A percentile compares a stretch with the other conserved stretches of the same genome.
Conservation (phyloP, 2,888 invertebrate genomes). For the Sarcophaga variegata region DNA sequence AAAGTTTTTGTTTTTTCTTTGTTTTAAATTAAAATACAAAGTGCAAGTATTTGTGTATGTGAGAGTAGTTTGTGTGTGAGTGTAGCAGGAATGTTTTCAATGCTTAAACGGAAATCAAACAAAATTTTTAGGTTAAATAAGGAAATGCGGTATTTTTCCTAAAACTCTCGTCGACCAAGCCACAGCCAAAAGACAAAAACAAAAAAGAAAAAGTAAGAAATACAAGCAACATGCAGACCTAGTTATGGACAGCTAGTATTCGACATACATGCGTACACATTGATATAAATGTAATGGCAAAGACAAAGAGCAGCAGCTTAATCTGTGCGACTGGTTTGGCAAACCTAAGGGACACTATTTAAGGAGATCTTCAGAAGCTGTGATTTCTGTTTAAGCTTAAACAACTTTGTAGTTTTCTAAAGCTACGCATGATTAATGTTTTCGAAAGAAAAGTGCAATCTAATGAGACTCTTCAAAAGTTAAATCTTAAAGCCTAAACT, state of each 20-base stretch:
- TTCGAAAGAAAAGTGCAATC: too few relatives aligned
- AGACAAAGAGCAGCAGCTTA: not conserved
- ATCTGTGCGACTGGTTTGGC: not conserved
- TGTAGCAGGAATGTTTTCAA: constrained; percentile 31
- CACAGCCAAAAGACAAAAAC: constrained; percentile 9
- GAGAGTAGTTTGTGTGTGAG: not conserved
- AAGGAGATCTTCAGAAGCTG: too few relatives aligned
- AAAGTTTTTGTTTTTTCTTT: not conserved
- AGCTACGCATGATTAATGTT: too few relatives aligned
- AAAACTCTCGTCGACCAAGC: constrained; percentile 1
- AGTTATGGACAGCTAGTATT: not conserved
- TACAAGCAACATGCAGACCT: not conserved
- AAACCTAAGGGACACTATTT: not conserved
- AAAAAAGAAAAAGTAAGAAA: not conserved
- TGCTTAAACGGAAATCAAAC: constrained; percentile 51
- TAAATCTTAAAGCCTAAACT: too few relatives aligned
- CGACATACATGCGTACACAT: not conserved
- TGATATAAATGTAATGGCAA: not conserved
- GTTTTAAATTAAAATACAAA: not conserved
- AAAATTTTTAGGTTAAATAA: constrained; percentile 61
- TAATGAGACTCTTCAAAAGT: too few relatives aligned
- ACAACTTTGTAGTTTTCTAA: too few relatives aligned
- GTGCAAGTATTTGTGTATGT: constrained; percentile 25
- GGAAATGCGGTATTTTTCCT: constrained; percentile 61
- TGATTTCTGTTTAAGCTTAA: too few relatives aligned